Conservation (phyloP, 2,113 vertebrate species). For the Crotalus horridus region DNA sequence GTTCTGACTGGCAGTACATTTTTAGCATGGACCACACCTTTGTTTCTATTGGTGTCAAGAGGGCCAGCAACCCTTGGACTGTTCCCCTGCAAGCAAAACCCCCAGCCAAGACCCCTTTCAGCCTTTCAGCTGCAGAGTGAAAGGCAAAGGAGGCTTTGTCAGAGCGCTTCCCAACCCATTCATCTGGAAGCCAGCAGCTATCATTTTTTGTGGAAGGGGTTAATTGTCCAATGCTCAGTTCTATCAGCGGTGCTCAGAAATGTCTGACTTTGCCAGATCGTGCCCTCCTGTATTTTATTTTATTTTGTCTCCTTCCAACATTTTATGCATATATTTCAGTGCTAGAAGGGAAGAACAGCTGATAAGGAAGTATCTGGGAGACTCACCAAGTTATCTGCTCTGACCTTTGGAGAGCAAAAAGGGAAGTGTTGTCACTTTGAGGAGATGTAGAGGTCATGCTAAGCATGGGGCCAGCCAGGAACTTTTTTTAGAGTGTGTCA, state of each 20-base stretch:
- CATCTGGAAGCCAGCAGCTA: background rate
- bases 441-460: slow-evolving; percentile 69
- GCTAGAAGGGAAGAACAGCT: slow-evolving; percentile 58
- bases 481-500: slow-evolving; percentile 68
- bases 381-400: slow-evolving; percentile 71
- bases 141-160: background rate
- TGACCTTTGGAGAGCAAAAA: slow-evolving; percentile 73
- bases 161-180: background rate
- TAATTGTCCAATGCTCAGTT: background rate
- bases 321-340: slow-evolving; percentile 56
- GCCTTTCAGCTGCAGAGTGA: background rate
- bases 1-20: background rate
- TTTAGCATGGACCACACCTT: background rate
- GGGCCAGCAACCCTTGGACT: background rate
- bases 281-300: slow-evolving; percentile 19
- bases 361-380: slow-evolving; percentile 69
- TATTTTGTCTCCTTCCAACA: background rate
- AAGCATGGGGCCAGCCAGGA: slow-evolving; percentile 60
- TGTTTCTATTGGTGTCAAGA: background rate
- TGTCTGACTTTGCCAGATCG: background rate
- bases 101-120: too few relatives aligned
- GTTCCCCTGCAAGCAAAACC: background rate
- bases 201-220: background rate
- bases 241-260: background rate
- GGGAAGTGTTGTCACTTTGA: slow-evolving; percentile 74